These are phyloP conservation scores for Troides aeacus DNA, from an alignment of 2,888 invertebrate genomes.

Conservation along the genomic window DNA sequence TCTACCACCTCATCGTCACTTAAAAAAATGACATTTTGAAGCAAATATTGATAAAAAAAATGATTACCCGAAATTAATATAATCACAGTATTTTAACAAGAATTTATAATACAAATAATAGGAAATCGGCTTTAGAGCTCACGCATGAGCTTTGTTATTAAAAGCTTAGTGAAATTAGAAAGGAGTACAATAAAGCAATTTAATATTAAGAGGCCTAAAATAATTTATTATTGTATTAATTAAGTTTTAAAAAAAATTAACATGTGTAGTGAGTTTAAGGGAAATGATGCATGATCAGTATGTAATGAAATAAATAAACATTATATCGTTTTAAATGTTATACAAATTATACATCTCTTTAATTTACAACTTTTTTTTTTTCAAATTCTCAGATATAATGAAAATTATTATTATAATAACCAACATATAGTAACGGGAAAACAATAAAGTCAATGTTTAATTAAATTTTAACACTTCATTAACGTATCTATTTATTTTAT, in stretches of 20 bases:
- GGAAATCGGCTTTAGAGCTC: constrained; percentile 17
- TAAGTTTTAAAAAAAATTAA: constrained; percentile 8
- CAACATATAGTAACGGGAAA: background rate
- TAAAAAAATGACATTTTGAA: background rate
- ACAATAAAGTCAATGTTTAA: background rate
- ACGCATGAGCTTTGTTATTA: constrained; percentile 27
- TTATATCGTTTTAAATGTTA: background rate
- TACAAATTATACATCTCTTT: background rate
- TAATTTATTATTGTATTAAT: constrained; percentile 46
- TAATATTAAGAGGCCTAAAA: constrained; percentile 53
- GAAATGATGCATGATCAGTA: constrained; percentile 22
- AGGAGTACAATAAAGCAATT: constrained; percentile 71
- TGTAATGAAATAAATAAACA: constrained; percentile 13
- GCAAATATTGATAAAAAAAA: background rate
- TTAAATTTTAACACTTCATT: too few relatives aligned
- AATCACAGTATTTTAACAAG: background rate
- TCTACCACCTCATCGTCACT: too few relatives aligned
- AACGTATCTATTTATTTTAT: too few relatives aligned
- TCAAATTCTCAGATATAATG: background rate
- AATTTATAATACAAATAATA: constrained; percentile 3
- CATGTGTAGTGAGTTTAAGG: constrained; percentile 17
- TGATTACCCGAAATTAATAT: background rate
- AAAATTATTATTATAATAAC: background rate
- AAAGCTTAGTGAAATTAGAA: constrained; percentile 43
- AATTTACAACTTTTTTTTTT: background rate